A percentile compares a stretch with the other conserved stretches of the same genome.
Conservation (phyloP, 2,797 vertebrate genomes). For the Falco peregrinus region DNA sequence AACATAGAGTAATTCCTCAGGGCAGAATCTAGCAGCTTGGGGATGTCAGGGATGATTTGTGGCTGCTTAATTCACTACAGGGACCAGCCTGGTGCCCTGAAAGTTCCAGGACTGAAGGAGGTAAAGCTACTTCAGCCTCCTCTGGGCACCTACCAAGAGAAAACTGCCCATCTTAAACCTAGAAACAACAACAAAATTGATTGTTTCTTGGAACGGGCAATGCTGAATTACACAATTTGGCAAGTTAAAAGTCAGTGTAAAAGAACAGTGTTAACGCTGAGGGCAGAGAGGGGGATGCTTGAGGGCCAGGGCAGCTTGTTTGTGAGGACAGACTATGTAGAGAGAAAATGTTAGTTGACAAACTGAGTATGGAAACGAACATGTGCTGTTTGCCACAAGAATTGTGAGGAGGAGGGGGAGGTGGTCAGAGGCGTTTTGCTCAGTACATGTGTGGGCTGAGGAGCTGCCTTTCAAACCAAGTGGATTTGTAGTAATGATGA, state of each 20-base stretch:
- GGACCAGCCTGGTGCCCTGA: neutral
- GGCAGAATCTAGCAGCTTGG: neutral
- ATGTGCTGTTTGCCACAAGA: neutral
- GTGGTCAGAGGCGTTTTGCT: neutral
- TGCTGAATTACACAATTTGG: neutral
- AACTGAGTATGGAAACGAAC: neutral
- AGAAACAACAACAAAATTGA: neutral
- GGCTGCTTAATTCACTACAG: neutral
- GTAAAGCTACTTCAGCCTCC: neutral
- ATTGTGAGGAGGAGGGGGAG: neutral
- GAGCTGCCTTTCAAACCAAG: neutral
- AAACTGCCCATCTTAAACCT: neutral
- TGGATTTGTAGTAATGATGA: neutral
- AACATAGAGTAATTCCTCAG: neutral
- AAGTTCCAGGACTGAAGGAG: neutral
- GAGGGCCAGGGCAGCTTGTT: neutral
- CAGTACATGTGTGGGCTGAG: neutral
- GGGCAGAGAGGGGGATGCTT: neutral
- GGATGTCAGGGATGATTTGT: neutral
- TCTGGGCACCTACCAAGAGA: neutral
- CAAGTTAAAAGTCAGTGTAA: neutral
- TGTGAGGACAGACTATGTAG: neutral
- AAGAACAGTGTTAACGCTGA: neutral
- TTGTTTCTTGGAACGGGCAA: neutral
- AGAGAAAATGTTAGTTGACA: neutral